Base-by-base conservation (phyloP, 2,797 vertebrate genomes). In the Vespertilio murinus region DNA sequence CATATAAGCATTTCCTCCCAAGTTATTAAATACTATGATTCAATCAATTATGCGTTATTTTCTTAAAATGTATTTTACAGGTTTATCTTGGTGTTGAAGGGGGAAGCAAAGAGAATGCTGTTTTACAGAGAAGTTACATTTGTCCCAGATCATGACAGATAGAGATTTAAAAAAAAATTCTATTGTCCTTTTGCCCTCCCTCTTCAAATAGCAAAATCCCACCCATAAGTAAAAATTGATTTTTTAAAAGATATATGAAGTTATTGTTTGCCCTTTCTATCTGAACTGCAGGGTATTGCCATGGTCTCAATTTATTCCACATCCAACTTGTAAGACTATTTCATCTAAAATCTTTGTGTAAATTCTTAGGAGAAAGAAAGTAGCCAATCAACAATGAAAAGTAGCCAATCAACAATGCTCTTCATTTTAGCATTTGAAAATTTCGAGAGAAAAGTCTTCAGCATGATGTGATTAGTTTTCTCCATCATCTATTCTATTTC, bases 151-250 rank as follows among this genome's bases (percentile, higher is more conserved):
- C 33, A 95, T 30, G 81, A 87, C 79, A 95, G 3, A 49, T 70
- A 74, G 25, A 87, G 16, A 75, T 87, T 81, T n/a, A 65, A 52
- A 52, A 90, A 96, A 70, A 84, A 74, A 40, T 47, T n/a, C n/a
- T 77, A 69, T 45, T 96, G 40, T 96, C 81, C 20, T 87, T 97
- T 95, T 97, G 54, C 42, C 17, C 54, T 96, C 88, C 88, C 8
- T 86, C 49, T 89, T 81, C 47, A 86, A 97, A 88, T 56, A 94
- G 59, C 30, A 71, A 97, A 97, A 97, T 97, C 89, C 81, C 73
- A 73, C 70, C 40, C 79, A 97, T 94, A 96, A 94, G 61, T 30
- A 92, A 80, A 77, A 87, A 81, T 10, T 90, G 92, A 96, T 96
- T 93, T 89, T 94, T 97, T 86, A 61, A 65, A 65, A 96, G 94